Evolutionary conservation across 2,888 invertebrate species (phyloP), one percentile per base, ranked within the genome.

Genomic region (Notodonta dromedarius): DNA sequence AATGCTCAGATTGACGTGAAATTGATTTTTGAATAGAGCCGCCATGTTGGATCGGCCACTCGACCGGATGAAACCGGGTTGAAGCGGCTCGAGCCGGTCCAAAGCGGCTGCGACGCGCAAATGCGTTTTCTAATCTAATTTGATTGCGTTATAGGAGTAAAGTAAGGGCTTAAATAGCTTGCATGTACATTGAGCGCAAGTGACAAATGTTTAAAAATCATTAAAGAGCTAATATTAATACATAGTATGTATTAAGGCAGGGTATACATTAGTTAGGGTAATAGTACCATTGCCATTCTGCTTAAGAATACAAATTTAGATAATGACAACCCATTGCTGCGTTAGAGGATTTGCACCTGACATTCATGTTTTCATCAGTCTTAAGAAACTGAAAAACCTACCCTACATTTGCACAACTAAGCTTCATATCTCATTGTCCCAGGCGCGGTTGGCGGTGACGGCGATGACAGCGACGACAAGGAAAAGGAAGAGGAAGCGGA

Each of bases 401-500:
- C 24, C 2, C 24, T 24, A 24, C 24, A 2, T 24, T 24, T 24
- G 24, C 24, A 24, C 56, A 24, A 53, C 53, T 71, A 59, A 70
- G 8, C 2, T 0, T 0, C 6, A 0, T 40, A 32, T 58, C 42
- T 40, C 11, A 1, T 84, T 85, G 82, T 88, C 88, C 5, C 93
- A 97, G 97, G 97, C 88, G 97, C 97, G 89, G 97, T 97, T 74
- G 97, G 97, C 76, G 98, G 98, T 84, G 97, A 98, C 87, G 96
- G 96, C 71, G 98, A 97, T 85, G 97, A 97, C 94, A 97, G 96
- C 88, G 98, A 97, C 86, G 99, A 99, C 93, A 98, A 98, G 95
- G 98, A 98, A 94, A 98, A 98, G 96, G 98, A 98, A 94, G 98
- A 98, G 93, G 99, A 99, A 94, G 98, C 98, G 86, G 99, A 99